Conservation (phyloP, 2,113 vertebrate species). For the Sylvietta virens region DNA sequence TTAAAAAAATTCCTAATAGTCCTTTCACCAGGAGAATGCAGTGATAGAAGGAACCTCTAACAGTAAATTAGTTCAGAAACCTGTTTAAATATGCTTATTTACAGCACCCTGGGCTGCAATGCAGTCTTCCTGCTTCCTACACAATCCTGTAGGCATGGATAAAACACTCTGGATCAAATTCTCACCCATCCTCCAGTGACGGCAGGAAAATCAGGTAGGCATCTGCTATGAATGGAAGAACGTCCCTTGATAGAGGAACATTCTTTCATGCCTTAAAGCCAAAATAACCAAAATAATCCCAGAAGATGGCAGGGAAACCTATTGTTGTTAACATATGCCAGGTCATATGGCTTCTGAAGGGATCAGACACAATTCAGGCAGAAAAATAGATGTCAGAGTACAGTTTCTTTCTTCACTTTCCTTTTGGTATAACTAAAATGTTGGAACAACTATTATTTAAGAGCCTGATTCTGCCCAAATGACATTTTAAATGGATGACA, state of each 20-base stretch:
- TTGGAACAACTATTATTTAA: neutral
- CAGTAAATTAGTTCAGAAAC: neutral
- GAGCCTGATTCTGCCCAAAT: neutral
- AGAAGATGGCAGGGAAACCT: neutral
- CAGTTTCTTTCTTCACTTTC: neutral
- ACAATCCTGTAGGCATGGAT: neutral
- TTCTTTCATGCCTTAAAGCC: neutral
- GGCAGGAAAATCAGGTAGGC: neutral
- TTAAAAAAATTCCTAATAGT: neutral
- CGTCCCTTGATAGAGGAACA: fast-evolving
- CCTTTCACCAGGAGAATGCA: neutral
- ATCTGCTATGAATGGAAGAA: neutral
- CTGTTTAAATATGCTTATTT: neutral
- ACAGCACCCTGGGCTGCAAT: neutral
- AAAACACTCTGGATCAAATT: neutral
- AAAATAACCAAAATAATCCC: neutral
- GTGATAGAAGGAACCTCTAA: neutral
- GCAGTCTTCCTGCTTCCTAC: neutral
- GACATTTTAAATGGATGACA: neutral
- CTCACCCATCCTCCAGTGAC: neutral
- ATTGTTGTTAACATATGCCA: neutral
- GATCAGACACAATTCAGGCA: neutral
- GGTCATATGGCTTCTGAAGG: neutral
- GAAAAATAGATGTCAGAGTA: neutral
- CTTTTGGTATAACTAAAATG: neutral